These are phyloP conservation scores for Eupithecia exiguata DNA, from an alignment of 2,888 invertebrate genomes.

Conservation along the genomic window DNA sequence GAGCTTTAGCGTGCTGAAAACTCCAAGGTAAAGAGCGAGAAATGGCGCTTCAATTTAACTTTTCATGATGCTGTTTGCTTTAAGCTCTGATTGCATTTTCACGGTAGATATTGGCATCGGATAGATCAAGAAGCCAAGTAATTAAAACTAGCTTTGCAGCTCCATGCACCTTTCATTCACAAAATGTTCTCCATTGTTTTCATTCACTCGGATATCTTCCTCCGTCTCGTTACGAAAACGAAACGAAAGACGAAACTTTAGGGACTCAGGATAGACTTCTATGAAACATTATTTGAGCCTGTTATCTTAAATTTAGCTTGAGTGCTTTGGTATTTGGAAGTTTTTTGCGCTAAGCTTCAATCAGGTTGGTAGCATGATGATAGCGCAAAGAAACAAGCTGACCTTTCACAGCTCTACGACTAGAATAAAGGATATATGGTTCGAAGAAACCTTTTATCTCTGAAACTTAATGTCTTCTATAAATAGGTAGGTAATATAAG, in stretches of 20 bases:
- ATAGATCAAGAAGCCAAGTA: background rate
- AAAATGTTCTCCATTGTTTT: background rate
- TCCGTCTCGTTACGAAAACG: background rate
- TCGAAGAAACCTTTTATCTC: no score
- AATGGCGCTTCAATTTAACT: no score
- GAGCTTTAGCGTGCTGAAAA: no score
- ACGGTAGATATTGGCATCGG: background rate
- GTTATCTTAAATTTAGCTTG: background rate
- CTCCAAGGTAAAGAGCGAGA: no score
- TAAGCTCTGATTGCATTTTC: no score
- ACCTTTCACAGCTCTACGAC: background rate
- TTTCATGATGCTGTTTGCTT: background rate
- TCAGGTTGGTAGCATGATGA: no score
- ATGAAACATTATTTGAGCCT: background rate
- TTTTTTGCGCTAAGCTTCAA: no score
- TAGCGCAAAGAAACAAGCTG: background rate
- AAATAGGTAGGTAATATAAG: no score
- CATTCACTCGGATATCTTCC: background rate
- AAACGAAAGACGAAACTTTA: background rate
- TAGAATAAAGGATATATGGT: no score
- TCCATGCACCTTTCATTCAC: background rate
- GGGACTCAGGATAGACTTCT: no score
- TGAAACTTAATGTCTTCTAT: no score
- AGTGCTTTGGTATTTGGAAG: background rate
- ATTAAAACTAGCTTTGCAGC: background rate